Evolutionary conservation across 2,113 vertebrate species (phyloP), one percentile per base, ranked within the genome.

Genomic region (Toxostoma redivivum): DNA sequence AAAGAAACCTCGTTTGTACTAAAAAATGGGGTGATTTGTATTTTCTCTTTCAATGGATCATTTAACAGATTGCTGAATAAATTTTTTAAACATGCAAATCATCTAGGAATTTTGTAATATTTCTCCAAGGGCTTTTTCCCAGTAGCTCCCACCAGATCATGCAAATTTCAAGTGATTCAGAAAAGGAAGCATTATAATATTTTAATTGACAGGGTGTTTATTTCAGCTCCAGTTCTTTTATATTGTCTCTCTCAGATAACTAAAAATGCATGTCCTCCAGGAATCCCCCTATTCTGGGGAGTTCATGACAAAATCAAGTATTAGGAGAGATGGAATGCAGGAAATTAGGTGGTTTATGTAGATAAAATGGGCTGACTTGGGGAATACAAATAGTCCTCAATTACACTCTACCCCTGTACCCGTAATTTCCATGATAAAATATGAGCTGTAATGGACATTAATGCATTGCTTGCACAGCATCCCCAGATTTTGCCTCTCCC

Each of bases 51-150:
- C 90, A 95, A 72, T 76, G 62, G 58, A 89, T 82, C n/a, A 83
- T 93, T 92, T 89, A 96, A 83, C 66, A 89, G 94, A 92, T 85
- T 93, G 93, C 47, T 77, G 70, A 96, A 94, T 89, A 91, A 93
- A 93, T 89, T 77, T 78, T 95, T 96, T 74, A 89, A 97, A 96
- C 73, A 96, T 92, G 88, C 84, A 97, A 93, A 95, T 95, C 58
- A 77, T 83, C 62, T 81, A 86, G 84, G 83, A 74, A 93, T 96
- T 93, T 81, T 77, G 71, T 67, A 94, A 47, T 93, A 94, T 88
- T 93, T 86, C 95, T 96, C 95, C 78, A 89, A 87, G 83, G 95
- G 71, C 92, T 86, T 91, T 71, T 88, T 78, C 88, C 77, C 83
- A 87, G 66, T 71, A 92, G 81, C 58, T 92, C 74, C 87, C 79